A percentile compares a stretch with the other conserved stretches of the same genome.
Evolutionary conservation across 2,888 invertebrate genomes (phyloP).

Genomic region (Microchrysa polita): DNA sequence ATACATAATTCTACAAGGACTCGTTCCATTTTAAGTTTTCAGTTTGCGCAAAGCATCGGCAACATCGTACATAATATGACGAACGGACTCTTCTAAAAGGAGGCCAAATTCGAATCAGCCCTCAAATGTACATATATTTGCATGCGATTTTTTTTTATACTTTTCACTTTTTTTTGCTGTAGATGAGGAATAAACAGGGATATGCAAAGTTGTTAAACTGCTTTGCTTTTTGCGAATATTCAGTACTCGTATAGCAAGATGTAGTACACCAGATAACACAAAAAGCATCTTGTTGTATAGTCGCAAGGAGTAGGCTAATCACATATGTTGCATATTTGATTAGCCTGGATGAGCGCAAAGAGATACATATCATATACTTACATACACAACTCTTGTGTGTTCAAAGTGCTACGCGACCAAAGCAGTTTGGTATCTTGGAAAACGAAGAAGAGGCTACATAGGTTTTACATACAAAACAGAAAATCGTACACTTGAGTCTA

Average conservation of each 20-base stretch:
- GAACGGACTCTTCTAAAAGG: too few species aligned
- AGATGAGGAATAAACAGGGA: background rate
- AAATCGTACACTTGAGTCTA: too few species aligned
- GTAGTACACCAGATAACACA: conserved; percentile 46
- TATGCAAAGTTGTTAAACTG: background rate
- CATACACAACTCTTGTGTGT: background rate
- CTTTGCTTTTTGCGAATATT: background rate
- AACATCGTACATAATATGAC: background rate
- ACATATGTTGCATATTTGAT: conserved; percentile 42
- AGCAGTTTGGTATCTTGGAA: background rate
- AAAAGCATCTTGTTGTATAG: conserved; percentile 20
- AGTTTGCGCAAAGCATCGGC: background rate
- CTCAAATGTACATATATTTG: background rate
- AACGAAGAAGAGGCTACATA: too few species aligned
- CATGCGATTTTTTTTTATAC: conserved; percentile 1
- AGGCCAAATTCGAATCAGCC: background rate
- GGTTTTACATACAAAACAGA: background rate
- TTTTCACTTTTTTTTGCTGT: background rate
- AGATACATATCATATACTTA: too few species aligned
- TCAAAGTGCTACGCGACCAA: background rate
- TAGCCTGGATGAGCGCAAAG: conserved; percentile 3
- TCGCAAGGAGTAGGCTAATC: conserved; percentile 28
- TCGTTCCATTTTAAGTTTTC: conserved; percentile 35
- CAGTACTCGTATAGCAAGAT: conserved; percentile 32
- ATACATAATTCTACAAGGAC: conserved; percentile 3